Evolutionary conservation across 2,888 invertebrate genomes (phyloP), one percentile per base, ranked within the genome.

Genomic region (Micoletzkya japonica): DNA sequence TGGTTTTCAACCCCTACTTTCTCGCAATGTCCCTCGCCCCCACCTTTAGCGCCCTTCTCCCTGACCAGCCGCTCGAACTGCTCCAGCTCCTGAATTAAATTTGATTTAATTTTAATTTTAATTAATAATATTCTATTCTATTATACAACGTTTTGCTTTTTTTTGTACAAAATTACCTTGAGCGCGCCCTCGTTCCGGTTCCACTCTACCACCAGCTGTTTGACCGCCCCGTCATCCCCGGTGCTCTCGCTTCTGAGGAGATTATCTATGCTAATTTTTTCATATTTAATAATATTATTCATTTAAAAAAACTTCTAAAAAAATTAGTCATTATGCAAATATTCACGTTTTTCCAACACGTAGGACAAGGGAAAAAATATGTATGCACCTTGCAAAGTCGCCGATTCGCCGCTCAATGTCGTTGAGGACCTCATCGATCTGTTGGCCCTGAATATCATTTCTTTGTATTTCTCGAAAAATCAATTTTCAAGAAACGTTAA

Each of bases 171-270:
- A n/a, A n/a, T n/a, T 1, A 50, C 26, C 49, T 64, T 64, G 24
- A 64, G 52, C 10, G 57, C 57, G 10, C 57, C 69, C 72, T 78
- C 79, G 60, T 76, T 74, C 4, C 79, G 70, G 66, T 79, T 79
- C 77, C 77, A 79, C 58, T 79, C 77, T 24, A 66, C 70, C 1
- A 79, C 68, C 56, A 79, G 67, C 32, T 72, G 70, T 28, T 73
- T 63, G 20, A 77, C 76, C 24, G 74, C 70, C 10, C 68, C 70
- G 14, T 64, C 64, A 36, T 64, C 64, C 2, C 36, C 64, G 10
- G 64, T 32, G 17, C 24, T 28, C 34, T 50, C 50, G 26, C 64
- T 64, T 30, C 64, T 64, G 24, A 34, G 10, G 10, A 10, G 4
- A 52, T n/a, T 26, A 59, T 4, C 30, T 34, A 39, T 6, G 24